A percentile compares a stretch with the other conserved stretches of the same genome.
Evolutionary conservation across 1,140 invertebrate species (phyloP).

Genomic region (Vanessa tameamea): DNA sequence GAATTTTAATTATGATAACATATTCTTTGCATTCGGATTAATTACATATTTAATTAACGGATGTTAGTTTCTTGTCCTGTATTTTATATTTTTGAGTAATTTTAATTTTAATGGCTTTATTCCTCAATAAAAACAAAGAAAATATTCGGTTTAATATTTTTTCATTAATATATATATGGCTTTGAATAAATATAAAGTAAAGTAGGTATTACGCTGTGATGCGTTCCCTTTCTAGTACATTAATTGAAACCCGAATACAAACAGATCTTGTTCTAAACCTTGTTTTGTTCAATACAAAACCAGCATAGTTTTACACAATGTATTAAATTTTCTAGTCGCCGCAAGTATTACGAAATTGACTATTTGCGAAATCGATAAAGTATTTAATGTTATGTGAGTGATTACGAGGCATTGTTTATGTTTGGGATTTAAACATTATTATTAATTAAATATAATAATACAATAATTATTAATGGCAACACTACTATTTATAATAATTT

Average conservation of each 20-base stretch:
- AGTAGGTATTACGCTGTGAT: too few species aligned
- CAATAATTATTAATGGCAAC: background rate
- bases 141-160: too few species aligned
- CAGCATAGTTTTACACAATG: constrained; percentile 18
- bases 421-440: background rate
- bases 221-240: too few species aligned
- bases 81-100: too few species aligned
- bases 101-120: too few species aligned
- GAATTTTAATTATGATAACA: too few species aligned
- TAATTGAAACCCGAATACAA: background rate
- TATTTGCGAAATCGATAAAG: constrained; percentile 23
- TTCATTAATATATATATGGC: too few species aligned
- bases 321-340: constrained; percentile 23
- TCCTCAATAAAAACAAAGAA: too few species aligned
- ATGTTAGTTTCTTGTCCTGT: too few species aligned
- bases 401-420: background rate
- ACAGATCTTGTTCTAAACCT: background rate
- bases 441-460: background rate
- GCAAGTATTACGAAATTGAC: constrained; percentile 18
- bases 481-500: background rate
- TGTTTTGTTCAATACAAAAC: background rate
- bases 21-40: too few species aligned
- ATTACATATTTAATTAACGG: too few species aligned
- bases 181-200: too few species aligned
- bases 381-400: constrained; percentile 9